These are phyloP conservation scores for Chanos chanos DNA, from an alignment of 2,797 vertebrate species.

Conservation along the genomic window DNA sequence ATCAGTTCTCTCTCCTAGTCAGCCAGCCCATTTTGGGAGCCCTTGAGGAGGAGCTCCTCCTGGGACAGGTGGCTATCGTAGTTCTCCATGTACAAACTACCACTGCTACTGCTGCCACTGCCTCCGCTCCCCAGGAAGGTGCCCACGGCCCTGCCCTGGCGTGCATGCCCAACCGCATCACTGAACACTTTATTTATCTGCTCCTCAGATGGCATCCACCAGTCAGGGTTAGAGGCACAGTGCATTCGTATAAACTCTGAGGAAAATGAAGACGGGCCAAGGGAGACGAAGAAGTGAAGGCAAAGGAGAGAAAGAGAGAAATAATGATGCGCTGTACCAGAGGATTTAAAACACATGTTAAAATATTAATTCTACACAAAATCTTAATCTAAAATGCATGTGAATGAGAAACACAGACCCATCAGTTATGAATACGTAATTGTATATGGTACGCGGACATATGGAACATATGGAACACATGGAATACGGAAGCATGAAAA, in stretches of 20 bases:
- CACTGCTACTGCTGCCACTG: conserved; percentile 69
- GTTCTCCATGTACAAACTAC: conserved; percentile 85
- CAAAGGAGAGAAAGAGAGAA: background rate
- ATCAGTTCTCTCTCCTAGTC: conserved; percentile 70
- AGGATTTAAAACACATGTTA: background rate
- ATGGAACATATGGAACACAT: no score
- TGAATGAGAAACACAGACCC: no score
- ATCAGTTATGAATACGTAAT: no score
- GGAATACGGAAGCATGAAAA: no score
- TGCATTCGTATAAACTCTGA: conserved; percentile 99
- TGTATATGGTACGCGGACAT: no score
- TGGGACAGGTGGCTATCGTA: conserved; percentile 87
- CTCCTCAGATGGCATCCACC: conserved; percentile 99
- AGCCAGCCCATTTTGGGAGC: conserved; percentile 81
- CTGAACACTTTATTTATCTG: conserved; percentile 99
- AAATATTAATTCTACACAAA: no score
- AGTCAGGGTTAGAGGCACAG: conserved; percentile 96
- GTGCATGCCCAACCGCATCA: conserved; percentile 93
- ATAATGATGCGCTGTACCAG: background rate
- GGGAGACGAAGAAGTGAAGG: background rate
- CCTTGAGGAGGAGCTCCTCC: conserved; percentile 87
- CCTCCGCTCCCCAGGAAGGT: conserved; percentile 76
- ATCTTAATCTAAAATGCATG: no score
- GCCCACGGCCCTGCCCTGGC: conserved; percentile 92
- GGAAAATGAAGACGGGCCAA: background rate